Percentiles rank a stretch among this genome's conserved stretches.
Conservation (phyloP, 2,888 invertebrate genomes). For the Lissonota sp. region DNA sequence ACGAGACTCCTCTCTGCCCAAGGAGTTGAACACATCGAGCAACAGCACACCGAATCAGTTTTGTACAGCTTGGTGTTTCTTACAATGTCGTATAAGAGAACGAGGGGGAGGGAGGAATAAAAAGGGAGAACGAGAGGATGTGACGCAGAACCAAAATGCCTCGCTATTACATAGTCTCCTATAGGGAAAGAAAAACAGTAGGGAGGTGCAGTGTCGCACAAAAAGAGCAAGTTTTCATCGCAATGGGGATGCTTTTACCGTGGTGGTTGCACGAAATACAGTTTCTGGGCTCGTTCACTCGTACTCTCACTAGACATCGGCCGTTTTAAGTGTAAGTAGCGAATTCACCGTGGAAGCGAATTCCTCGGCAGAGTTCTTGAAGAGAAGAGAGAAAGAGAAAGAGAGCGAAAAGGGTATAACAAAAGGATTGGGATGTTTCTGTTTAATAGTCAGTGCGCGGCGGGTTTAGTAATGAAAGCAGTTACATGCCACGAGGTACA, state of each 20-base stretch:
- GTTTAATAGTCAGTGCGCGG: slow-evolving; percentile 75
- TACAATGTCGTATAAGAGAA: slow-evolving; percentile 10
- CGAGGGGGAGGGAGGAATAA: not conserved
- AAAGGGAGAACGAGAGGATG: slow-evolving; percentile 49
- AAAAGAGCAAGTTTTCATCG: slow-evolving; percentile 20
- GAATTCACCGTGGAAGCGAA: slow-evolving; percentile 43
- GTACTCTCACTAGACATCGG: slow-evolving; percentile 8
- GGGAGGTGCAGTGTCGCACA: not conserved
- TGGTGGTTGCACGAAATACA: slow-evolving; percentile 14
- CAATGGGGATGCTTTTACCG: slow-evolving; percentile 9
- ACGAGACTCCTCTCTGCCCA: not conserved
- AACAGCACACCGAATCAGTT: slow-evolving; percentile 35
- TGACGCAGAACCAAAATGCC: slow-evolving; percentile 51
- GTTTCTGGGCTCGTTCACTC: slow-evolving; percentile 28
- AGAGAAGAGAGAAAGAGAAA: slow-evolving; percentile 11
- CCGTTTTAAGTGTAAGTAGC: slow-evolving; percentile 40
- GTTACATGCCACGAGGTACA: slow-evolving; percentile 72
- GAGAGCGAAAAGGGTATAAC: slow-evolving; percentile 3
- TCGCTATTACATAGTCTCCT: slow-evolving; percentile 33
- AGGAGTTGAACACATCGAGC: not conserved
- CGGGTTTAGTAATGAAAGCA: slow-evolving; percentile 73
- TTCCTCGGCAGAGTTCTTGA: slow-evolving; percentile 42
- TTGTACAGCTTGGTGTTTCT: slow-evolving; percentile 47
- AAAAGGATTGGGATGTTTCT: slow-evolving; percentile 71
- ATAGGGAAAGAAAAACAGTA: not conserved